phyloP scores from a whole-genome alignment of 2,113 vertebrate species.

The Mesitornis unicolor region DNA sequence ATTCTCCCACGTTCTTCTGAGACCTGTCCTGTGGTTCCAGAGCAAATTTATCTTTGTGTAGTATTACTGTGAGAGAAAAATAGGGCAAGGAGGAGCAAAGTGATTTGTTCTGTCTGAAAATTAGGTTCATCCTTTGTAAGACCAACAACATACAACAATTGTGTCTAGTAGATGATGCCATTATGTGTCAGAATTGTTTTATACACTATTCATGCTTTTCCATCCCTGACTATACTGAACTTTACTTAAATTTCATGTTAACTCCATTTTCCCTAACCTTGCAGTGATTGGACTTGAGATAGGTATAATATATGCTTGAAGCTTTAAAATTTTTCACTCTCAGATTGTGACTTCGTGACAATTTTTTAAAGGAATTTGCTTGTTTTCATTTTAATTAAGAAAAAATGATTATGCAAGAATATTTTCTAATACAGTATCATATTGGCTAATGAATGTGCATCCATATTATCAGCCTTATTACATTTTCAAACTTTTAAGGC shows the following conservation, averaged over 20 bases:
- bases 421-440: not conserved
- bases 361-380: not conserved
- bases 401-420: not conserved
- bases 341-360: not conserved
- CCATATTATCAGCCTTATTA: not conserved
- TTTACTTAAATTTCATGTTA: not conserved
- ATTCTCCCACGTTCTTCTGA: not conserved
- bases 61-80: not conserved
- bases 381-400: not conserved
- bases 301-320: not conserved
- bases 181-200: not conserved
- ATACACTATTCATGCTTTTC: not conserved
- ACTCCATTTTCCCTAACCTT: not conserved
- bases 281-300: not conserved
- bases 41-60: not conserved
- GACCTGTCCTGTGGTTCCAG: not conserved
- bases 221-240: not conserved
- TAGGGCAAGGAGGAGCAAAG: fast-evolving
- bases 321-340: not conserved
- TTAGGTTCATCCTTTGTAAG: not conserved
- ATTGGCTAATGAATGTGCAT: not conserved
- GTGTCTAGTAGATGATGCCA: not conserved
- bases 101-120: not conserved
- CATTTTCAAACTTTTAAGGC: not conserved
- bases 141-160: not conserved